These are phyloP conservation scores for Amblyopsis rosae DNA, from an alignment of 2,113 vertebrate genomes.

Conservation along the genomic window DNA sequence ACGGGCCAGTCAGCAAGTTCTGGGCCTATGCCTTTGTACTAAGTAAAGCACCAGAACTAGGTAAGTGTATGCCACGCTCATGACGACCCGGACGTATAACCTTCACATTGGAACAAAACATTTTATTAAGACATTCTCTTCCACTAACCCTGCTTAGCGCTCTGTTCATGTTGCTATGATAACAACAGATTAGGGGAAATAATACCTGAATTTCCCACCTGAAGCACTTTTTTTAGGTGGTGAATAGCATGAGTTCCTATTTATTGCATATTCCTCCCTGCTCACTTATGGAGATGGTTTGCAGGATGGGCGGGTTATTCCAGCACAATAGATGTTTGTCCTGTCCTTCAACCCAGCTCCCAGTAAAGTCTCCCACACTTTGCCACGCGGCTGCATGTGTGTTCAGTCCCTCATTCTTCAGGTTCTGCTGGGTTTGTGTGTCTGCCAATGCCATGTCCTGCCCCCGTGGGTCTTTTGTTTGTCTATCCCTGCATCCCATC, in stretches of 20 bases:
- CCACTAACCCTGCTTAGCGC: too few relatives aligned
- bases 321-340: not conserved
- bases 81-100: too few relatives aligned
- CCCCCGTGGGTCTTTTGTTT: constrained; percentile 19
- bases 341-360: not conserved
- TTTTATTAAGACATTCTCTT: too few relatives aligned
- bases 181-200: too few relatives aligned
- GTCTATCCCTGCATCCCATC: constrained; percentile 1
- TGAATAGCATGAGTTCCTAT: too few relatives aligned
- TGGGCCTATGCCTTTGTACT: constrained; percentile 99
- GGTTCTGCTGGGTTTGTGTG: constrained; percentile 9
- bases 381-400: not conserved
- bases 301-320: not conserved
- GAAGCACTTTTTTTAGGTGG: too few relatives aligned
- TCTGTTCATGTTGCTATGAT: too few relatives aligned
- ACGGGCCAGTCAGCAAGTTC: constrained; percentile 98
- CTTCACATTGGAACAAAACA: too few relatives aligned
- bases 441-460: constrained; percentile 17
- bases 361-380: not conserved
- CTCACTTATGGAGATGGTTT: not conserved
- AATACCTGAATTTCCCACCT: not conserved
- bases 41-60: constrained; percentile 98
- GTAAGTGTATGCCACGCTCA: constrained; percentile 76
- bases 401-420: not conserved
- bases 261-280: not conserved